Conservation (phyloP, 2,113 vertebrate species). For the Toxostoma redivivum region DNA sequence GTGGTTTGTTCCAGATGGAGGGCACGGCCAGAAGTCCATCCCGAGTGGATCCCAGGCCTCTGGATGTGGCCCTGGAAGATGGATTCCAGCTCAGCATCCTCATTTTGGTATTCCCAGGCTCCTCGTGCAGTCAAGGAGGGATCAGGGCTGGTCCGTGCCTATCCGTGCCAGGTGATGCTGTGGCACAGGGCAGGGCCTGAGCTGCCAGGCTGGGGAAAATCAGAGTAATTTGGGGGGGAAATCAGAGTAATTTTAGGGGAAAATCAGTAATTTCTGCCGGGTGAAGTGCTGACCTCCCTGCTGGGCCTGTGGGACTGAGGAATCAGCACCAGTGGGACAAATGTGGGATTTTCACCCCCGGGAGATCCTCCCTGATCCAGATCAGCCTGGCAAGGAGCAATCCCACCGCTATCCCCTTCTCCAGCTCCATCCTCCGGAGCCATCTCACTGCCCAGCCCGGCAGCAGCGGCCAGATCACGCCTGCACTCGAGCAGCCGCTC, state of each 20-base stretch:
- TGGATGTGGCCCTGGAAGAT: rapidly evolving
- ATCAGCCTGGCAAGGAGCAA: background rate
- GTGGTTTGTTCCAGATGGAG: background rate
- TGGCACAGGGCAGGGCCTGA: rapidly evolving
- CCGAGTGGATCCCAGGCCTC: background rate
- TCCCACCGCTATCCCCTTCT: background rate
- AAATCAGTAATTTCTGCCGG: rapidly evolving
- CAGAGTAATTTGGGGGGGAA: too few relatives aligned
- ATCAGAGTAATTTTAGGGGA: background rate
- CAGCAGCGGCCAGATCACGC: background rate
- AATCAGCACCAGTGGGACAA: rapidly evolving
- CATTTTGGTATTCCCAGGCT: background rate
- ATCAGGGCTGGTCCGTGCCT: rapidly evolving
- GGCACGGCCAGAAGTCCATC: background rate
- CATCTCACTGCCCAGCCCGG: background rate
- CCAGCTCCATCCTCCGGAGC: background rate
- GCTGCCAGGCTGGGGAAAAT: background rate
- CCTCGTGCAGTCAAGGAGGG: background rate
- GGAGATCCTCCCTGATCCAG: rapidly evolving
- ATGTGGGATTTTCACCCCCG: rapidly evolving
- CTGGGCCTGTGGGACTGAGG: background rate
- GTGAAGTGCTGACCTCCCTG: background rate
- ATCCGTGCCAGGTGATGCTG: rapidly evolving
- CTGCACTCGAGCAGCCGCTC: background rate
- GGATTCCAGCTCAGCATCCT: background rate